Evolutionary conservation across 2,113 vertebrate species (phyloP).

Genomic region (Mellivora capensis): DNA sequence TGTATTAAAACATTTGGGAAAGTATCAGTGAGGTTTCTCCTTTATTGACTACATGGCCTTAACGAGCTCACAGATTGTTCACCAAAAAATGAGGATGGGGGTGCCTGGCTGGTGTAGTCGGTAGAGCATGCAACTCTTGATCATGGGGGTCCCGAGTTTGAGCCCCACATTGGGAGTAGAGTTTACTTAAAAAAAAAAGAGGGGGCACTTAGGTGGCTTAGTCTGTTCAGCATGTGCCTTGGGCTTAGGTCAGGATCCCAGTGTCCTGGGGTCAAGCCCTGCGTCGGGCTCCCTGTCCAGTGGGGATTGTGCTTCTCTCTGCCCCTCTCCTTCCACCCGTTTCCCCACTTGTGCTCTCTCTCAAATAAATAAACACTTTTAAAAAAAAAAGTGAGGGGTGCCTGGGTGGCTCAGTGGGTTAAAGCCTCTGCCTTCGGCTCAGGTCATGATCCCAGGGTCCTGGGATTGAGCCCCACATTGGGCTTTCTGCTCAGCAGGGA

Average conservation of each 20-base stretch:
- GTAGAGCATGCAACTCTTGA: not conserved
- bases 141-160: not conserved
- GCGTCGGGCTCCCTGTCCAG: not conserved
- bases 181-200: not conserved
- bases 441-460: not conserved
- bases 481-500: not conserved
- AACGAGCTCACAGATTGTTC: not conserved
- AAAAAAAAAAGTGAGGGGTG: no score
- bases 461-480: not conserved
- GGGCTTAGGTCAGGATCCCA: not conserved
- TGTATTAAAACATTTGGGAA: slow-evolving; percentile 10
- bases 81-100: not conserved
- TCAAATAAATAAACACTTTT: no score
- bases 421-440: not conserved
- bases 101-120: not conserved
- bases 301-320: not conserved
- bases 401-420: not conserved
- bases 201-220: not conserved
- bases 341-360: no score
- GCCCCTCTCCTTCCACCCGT: not conserved
- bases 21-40: not conserved
- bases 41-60: not conserved
- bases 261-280: not conserved
- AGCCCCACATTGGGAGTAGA: not conserved
- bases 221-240: not conserved